These are phyloP conservation scores for Agelastica alni DNA, from an alignment of 2,888 invertebrate genomes.

Conservation along the genomic window DNA sequence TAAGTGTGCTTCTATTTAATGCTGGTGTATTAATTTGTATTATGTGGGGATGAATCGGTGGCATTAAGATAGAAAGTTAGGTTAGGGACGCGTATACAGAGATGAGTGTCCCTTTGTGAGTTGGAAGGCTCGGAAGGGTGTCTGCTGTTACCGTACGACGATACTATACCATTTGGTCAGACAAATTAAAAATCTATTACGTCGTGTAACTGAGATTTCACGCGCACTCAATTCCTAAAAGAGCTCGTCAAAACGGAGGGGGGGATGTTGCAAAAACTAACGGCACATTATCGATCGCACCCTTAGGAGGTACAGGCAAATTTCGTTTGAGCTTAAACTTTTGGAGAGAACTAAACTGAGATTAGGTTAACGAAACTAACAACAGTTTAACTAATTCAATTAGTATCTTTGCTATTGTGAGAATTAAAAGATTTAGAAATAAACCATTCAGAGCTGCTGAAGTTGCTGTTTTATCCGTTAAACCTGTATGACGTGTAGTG, in stretches of 20 bases:
- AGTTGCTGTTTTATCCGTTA: too few species aligned
- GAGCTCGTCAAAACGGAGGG: conserved; percentile 14
- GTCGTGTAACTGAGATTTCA: conserved; percentile 37
- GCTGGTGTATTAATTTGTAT: conserved; percentile 56
- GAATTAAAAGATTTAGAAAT: too few species aligned
- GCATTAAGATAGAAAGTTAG: conserved; percentile 54
- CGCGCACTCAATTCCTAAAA: conserved; percentile 32
- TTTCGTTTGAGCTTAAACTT: neutral
- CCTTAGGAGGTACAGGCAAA: conserved; percentile 7
- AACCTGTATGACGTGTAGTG: too few species aligned
- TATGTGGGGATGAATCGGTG: conserved; percentile 55
- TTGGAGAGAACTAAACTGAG: neutral
- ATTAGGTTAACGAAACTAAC: neutral
- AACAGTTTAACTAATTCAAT: conserved; percentile 4
- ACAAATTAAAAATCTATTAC: conserved; percentile 57
- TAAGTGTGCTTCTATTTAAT: conserved; percentile 54
- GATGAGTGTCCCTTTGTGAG: conserved; percentile 41
- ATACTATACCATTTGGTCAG: conserved; percentile 55
- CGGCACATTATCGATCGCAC: neutral
- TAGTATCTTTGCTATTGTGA: neutral
- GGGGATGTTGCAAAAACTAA: conserved; percentile 15
- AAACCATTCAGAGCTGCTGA: too few species aligned
- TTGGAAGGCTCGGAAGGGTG: conserved; percentile 34
- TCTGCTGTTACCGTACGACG: conserved; percentile 29
- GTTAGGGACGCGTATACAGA: conserved; percentile 40